Conservation (phyloP, 2,888 invertebrate species). For the Disparrhopalites patrizii region DNA sequence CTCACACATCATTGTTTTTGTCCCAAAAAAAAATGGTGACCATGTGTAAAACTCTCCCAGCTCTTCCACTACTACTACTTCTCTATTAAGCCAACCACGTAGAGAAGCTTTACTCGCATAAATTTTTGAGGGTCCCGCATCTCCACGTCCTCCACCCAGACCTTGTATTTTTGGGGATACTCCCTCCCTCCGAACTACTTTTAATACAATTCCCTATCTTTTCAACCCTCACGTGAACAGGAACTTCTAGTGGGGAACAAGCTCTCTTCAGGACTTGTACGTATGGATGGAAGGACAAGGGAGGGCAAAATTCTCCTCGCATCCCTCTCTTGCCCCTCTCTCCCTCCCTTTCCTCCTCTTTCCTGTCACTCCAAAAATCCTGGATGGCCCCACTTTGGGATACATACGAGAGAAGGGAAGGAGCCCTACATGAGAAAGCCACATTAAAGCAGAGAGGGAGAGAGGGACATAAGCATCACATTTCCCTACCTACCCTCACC, state of each 20-base stretch:
- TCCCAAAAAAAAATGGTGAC: neutral
- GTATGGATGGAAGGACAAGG: too few species aligned
- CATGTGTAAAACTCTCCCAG: neutral
- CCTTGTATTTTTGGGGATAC: neutral
- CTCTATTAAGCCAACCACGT: neutral
- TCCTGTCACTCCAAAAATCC: neutral
- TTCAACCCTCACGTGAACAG: too few species aligned
- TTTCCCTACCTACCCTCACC: too few species aligned
- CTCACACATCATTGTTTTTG: slow-evolving; percentile 3
- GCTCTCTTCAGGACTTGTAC: too few species aligned
- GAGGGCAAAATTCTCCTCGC: too few species aligned
- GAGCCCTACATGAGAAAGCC: too few species aligned
- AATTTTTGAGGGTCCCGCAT: slow-evolving; percentile 2
- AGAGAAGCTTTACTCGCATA: neutral
- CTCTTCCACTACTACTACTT: neutral
- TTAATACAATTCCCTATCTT: too few species aligned
- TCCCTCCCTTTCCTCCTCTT: neutral
- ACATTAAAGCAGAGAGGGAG: too few species aligned
- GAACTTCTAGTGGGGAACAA: too few species aligned
- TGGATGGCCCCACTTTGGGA: neutral
- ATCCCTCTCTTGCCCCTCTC: neutral
- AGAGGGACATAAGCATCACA: neutral
- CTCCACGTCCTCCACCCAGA: neutral
- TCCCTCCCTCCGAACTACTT: too few species aligned
- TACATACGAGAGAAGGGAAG: too few species aligned